These are phyloP conservation scores for Cyrtodaria siliqua DNA, from an alignment of 2,888 invertebrate genomes.

Conservation along the genomic window DNA sequence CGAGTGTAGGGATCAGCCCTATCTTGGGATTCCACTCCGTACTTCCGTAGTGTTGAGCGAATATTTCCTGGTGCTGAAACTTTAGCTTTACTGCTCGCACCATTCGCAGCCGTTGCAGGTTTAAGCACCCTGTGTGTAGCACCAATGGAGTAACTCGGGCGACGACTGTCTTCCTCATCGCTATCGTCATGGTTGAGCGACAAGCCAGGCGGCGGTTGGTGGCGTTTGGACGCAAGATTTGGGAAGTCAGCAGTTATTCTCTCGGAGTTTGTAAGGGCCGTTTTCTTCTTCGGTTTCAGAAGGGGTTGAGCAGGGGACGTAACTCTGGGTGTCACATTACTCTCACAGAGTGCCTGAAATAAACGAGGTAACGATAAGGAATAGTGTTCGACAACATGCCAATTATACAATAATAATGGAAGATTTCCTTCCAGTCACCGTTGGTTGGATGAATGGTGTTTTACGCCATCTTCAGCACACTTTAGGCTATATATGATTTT, in stretches of 20 bases:
- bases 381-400: too few relatives aligned
- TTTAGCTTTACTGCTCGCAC: constrained; percentile 7
- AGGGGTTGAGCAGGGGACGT: constrained; percentile 54
- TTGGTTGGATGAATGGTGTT: too few relatives aligned
- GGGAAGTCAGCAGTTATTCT: constrained; percentile 61
- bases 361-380: too few relatives aligned
- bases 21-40: constrained; percentile 47
- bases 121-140: constrained; percentile 48
- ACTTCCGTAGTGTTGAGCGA: constrained; percentile 39
- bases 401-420: too few relatives aligned
- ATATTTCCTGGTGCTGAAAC: constrained; percentile 25
- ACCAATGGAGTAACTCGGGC: constrained; percentile 12
- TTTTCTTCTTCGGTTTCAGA: constrained; percentile 30
- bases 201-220: constrained; percentile 42
- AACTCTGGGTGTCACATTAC: constrained; percentile 69
- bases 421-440: too few relatives aligned
- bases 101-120: constrained; percentile 42
- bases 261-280: constrained; percentile 20
- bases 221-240: constrained; percentile 43
- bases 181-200: constrained; percentile 28
- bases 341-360: constrained; percentile 74
- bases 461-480: too few relatives aligned
- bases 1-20: constrained; percentile 43
- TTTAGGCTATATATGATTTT: too few relatives aligned
- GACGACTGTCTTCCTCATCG: constrained; percentile 9